A percentile compares a stretch with the other conserved stretches of the same genome.
phyloP scores from a whole-genome alignment of 1,140 invertebrate genomes.

The Sycophila sp. region DNA sequence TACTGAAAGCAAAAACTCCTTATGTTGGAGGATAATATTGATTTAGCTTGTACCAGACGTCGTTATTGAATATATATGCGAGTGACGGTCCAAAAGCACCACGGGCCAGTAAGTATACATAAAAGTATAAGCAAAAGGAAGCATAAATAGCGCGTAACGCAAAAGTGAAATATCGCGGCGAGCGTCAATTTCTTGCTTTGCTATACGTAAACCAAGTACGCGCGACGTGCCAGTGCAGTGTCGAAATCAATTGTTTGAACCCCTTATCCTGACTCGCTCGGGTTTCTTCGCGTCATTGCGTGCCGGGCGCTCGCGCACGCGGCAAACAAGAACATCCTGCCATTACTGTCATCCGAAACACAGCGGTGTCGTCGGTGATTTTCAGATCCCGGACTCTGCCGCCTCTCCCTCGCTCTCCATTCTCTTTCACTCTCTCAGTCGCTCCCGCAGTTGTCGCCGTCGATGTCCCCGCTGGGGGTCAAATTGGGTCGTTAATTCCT shows the following conservation, averaged over 20 bases:
- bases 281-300: background rate
- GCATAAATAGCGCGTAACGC: background rate
- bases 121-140: no score
- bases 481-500: slow-evolving; percentile 38
- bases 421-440: background rate
- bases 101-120: background rate
- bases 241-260: slow-evolving; percentile 21
- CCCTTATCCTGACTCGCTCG: background rate
- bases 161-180: background rate
- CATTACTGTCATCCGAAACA: slow-evolving; percentile 41
- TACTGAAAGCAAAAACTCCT: no score
- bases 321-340: slow-evolving; percentile 47
- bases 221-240: no score
- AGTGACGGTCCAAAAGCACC: no score
- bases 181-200: no score
- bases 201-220: background rate
- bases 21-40: no score
- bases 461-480: background rate
- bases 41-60: no score
- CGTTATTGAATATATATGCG: no score
- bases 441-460: background rate
- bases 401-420: background rate
- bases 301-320: background rate
- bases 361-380: background rate
- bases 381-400: background rate